phyloP scores from a whole-genome alignment of 53 echinoderm and acorn worm genomes.

The Actinopyga echinites region DNA sequence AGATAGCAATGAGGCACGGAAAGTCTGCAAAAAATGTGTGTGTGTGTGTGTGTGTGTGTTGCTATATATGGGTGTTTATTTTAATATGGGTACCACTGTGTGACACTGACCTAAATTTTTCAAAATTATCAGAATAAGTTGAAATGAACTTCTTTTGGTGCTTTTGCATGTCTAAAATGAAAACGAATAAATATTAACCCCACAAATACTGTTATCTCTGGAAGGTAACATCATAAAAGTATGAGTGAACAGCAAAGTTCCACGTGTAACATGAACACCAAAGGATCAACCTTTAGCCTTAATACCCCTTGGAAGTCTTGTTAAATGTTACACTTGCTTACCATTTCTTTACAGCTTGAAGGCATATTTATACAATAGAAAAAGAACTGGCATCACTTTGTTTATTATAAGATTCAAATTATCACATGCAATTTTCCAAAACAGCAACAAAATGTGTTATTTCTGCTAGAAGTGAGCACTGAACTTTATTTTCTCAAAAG shows the following conservation, averaged over 20 bases:
- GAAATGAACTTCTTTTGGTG: neutral
- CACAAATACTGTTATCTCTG: neutral
- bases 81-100: conserved; percentile 38
- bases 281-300: neutral
- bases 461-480: neutral
- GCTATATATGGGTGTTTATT: conserved; percentile 28
- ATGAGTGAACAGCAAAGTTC: neutral
- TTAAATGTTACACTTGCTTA: conserved; percentile 1
- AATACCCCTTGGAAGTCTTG: neutral
- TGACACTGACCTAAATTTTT: neutral
- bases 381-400: conserved; percentile 12
- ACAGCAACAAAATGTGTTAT: neutral
- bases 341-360: neutral
- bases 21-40: too few species aligned
- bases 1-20: too few species aligned
- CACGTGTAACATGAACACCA: conserved; percentile 39
- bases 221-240: conserved; percentile 3
- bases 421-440: neutral
- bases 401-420: neutral
- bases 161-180: neutral
- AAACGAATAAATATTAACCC: neutral
- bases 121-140: neutral
- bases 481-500: conserved; percentile 16
- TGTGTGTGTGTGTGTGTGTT: too few species aligned
- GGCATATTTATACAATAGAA: neutral